Evolutionary conservation across 2,888 invertebrate species (phyloP), one percentile per base, ranked within the genome.

Genomic region (Automeris io): DNA sequence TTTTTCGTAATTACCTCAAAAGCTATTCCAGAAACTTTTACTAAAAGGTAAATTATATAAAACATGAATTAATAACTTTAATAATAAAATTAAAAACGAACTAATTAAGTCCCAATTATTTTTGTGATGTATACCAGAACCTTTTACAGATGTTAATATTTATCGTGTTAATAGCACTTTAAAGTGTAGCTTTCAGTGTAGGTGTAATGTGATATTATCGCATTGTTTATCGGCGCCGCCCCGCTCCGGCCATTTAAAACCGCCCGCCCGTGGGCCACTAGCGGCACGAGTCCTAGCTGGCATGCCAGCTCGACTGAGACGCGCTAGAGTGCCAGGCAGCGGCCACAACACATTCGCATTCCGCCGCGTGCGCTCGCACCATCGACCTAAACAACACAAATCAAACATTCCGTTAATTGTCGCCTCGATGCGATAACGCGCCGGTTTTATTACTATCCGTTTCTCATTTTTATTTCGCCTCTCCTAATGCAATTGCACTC

Each of bases 401-500:
- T 72, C 73, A 70, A 75, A 79, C 70, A 73, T 71, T 71, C 69
- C 71, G 74, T 80, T 80, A 77, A 81, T 80, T 80, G 72, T 70
- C 73, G 63, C 70, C 62, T 67, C 65, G 69, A 57, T 59, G 57
- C 78, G 76, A 80, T 82, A 79, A 76, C 75, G 70, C 66, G 67
- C 67, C 26, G 40, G 66, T 75, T 85, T 85, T 82, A 81, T 78
- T 71, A 59, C 79, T 56, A 52, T 57, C 59, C 61, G 69, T 70
- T 73, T 72, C 71, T 64, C 70, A 55, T 72, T 81, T 79, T 80
- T 80, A 82, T 80, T 74, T 76, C 74, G 61, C 70, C 63, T 74
- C 68, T 61, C 61, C 61, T 80, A 85, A 82, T 82, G 76, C 81
- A 80, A 83, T 82, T 82, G 79, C 81, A 82, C 57, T 77, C 77